These are phyloP conservation scores for Cyanocitta stelleri DNA, from an alignment of 2,113 vertebrate species.

Conservation along the genomic window DNA sequence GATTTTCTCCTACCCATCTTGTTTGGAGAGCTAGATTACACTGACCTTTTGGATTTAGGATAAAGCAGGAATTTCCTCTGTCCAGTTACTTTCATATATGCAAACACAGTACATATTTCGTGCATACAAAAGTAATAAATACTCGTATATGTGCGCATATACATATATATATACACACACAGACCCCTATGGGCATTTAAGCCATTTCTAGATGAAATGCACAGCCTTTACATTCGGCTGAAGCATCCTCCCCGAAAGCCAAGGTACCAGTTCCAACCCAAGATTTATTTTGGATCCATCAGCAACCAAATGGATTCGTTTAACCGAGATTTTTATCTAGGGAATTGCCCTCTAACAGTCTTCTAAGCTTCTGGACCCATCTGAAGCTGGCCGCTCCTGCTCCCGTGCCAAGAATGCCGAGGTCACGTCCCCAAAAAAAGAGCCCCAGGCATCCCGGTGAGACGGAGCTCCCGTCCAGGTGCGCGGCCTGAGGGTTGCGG, in stretches of 20 bases:
- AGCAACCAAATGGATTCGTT: neutral
- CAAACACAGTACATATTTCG: neutral
- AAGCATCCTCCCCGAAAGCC: neutral
- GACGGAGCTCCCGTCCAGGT: neutral
- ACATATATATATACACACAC: fast-evolving
- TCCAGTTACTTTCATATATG: neutral
- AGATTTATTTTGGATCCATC: neutral
- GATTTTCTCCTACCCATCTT: neutral
- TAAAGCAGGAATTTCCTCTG: neutral
- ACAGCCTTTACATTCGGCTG: neutral
- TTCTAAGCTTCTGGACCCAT: neutral
- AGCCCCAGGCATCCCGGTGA: neutral
- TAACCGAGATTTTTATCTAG: neutral
- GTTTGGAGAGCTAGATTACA: neutral
- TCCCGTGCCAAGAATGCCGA: slow-evolving; percentile 23
- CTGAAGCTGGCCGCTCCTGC: neutral
- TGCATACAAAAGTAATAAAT: fast-evolving
- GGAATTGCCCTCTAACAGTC: neutral
- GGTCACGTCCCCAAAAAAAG: neutral
- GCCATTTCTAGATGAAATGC: neutral
- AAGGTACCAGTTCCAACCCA: neutral
- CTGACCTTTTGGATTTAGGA: neutral
- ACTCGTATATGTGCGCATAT: fast-evolving
- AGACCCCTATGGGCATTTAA: neutral
- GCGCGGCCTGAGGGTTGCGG: neutral